Evolutionary conservation across 2,888 invertebrate genomes (phyloP).

Genomic region (Amblyteles armatorius): DNA sequence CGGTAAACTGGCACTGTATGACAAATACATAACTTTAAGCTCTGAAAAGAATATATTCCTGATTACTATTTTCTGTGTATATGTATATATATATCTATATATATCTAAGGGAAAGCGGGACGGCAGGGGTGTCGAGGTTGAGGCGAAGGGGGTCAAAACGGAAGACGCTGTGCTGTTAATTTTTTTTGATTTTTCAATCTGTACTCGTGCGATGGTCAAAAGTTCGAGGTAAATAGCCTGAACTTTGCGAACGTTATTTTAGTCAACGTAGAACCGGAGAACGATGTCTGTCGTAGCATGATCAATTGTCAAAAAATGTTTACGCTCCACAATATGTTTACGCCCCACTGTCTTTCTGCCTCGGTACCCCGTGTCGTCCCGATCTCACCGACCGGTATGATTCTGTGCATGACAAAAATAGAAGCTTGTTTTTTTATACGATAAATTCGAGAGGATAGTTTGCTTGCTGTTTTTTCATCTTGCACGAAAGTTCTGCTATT

Average conservation of each 20-base stretch:
- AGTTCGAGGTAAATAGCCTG: background rate
- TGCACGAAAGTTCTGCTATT: conserved; percentile 18
- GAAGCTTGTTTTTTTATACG: conserved; percentile 48
- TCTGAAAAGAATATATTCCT: conserved; percentile 70
- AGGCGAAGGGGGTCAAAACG: conserved; percentile 31
- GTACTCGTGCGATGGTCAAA: background rate
- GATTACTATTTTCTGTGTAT: conserved; percentile 36
- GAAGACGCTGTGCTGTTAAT: conserved; percentile 1
- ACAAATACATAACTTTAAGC: conserved; percentile 64
- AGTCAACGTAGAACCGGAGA: background rate
- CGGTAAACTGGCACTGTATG: conserved; percentile 71
- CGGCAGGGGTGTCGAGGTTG: background rate
- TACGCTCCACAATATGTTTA: background rate
- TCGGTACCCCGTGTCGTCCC: background rate
- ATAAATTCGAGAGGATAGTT: conserved; percentile 38
- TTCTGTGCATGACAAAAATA: conserved; percentile 55
- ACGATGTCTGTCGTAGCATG: background rate
- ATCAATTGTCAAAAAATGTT: background rate
- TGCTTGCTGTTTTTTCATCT: conserved; percentile 30
- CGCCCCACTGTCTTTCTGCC: background rate
- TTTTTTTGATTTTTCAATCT: conserved; percentile 4
- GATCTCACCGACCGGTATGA: conserved; percentile 5
- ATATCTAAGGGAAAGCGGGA: conserved; percentile 25
- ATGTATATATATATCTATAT: conserved; percentile 34
- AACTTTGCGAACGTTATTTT: background rate